Evolutionary conservation across 2,888 invertebrate species (phyloP).

Genomic region (Coelopa pilipes): DNA sequence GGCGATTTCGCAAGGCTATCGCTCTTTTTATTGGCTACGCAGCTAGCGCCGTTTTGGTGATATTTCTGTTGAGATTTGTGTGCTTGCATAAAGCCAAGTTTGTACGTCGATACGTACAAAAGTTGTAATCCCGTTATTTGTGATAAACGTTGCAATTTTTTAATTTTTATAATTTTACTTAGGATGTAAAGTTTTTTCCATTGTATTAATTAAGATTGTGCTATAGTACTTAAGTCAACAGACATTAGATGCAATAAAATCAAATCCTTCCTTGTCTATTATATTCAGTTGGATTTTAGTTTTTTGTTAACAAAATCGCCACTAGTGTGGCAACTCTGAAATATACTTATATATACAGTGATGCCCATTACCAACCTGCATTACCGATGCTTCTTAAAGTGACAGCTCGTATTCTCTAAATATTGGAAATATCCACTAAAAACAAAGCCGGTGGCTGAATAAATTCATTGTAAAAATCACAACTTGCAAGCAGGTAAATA

Average conservation of each 20-base stretch:
- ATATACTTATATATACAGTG: background rate
- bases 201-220: too few relatives aligned
- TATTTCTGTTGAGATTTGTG: conserved; percentile 57
- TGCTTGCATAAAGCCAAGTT: conserved; percentile 63
- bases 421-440: background rate
- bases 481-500: background rate
- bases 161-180: conserved; percentile 10
- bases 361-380: background rate
- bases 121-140: conserved; percentile 46
- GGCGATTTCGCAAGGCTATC: conserved; percentile 60
- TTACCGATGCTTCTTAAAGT: background rate
- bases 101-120: conserved; percentile 59
- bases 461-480: background rate
- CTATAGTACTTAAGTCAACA: too few relatives aligned
- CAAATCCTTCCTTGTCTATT: background rate
- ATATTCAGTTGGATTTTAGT: background rate
- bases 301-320: too few relatives aligned
- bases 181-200: too few relatives aligned
- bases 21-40: conserved; percentile 61
- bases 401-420: background rate
- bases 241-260: background rate
- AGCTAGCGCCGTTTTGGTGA: conserved; percentile 55
- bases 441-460: conserved; percentile 6
- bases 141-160: background rate
- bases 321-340: background rate